A percentile compares a stretch with the other conserved stretches of the same genome.
Conservation (phyloP, 2,888 invertebrate species). For the Drosophila neonasuta region DNA sequence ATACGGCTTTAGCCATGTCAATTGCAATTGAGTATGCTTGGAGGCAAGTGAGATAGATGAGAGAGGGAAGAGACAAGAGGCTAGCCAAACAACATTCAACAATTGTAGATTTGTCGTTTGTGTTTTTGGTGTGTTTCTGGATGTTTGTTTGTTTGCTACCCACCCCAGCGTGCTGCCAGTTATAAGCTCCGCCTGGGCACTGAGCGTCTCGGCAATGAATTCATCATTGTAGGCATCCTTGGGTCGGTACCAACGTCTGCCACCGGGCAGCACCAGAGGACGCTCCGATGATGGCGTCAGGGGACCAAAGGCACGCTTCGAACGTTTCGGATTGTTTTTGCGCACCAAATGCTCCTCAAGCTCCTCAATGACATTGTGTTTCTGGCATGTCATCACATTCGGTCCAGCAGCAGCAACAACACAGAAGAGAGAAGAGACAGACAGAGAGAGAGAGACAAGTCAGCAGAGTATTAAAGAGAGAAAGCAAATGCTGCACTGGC, state of each 20-base stretch:
- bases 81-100: conserved; percentile 10
- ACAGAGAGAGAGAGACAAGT: background rate
- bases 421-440: conserved; percentile 21
- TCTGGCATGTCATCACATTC: conserved; percentile 65
- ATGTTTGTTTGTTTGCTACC: conserved; percentile 65
- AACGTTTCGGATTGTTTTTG: conserved; percentile 83
- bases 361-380: conserved; percentile 82
- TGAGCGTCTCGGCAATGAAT: conserved; percentile 92
- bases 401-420: conserved; percentile 23
- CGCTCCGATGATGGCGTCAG: conserved; percentile 86
- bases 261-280: conserved; percentile 89
- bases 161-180: conserved; percentile 93
- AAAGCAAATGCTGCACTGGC: conserved; percentile 52
- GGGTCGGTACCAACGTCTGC: conserved; percentile 90
- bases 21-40: conserved; percentile 41
- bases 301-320: conserved; percentile 84
- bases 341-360: conserved; percentile 83
- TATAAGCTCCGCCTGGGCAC: conserved; percentile 92
- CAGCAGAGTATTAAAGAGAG: background rate
- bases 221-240: conserved; percentile 95
- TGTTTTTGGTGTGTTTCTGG: background rate
- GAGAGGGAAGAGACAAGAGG: background rate
- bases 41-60: background rate
- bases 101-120: conserved; percentile 22
- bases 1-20: conserved; percentile 37